Percentiles rank a stretch among this genome's conserved stretches.
Evolutionary conservation across 1,140 invertebrate species (phyloP).

Genomic region (Bombus picipes): DNA sequence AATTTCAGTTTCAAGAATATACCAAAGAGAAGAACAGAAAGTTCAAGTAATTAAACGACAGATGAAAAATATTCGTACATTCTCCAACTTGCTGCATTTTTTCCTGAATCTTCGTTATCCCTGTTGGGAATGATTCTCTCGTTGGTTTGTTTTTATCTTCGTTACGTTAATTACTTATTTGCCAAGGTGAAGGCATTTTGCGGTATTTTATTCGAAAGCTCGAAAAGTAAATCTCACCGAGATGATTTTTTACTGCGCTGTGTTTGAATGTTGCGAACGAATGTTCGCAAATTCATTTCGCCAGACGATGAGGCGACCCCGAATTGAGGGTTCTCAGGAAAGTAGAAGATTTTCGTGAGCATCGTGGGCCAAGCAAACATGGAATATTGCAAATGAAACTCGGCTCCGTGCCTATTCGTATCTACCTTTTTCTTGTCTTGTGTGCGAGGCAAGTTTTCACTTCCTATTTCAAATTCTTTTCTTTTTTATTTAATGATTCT

Average conservation of each 20-base stretch:
- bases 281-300: conserved; percentile 35
- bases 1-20: not conserved
- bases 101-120: no score
- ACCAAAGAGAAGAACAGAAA: no score
- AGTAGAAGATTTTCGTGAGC: conserved; percentile 37
- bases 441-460: not conserved
- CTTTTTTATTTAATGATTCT: no score
- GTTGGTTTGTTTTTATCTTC: not conserved
- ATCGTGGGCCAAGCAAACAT: conserved; percentile 34
- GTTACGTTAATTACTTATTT: not conserved
- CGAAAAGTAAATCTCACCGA: not conserved
- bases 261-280: conserved; percentile 4
- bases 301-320: conserved; percentile 33
- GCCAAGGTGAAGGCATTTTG: not conserved
- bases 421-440: conserved; percentile 3
- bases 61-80: no score
- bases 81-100: no score
- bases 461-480: not conserved
- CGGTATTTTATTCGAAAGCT: not conserved
- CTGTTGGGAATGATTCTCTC: no score
- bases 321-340: conserved; percentile 13
- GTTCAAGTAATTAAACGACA: no score
- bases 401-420: not conserved
- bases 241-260: not conserved
- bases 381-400: conserved; percentile 51